Conservation (phyloP, 2,113 vertebrate species). For the Syngnathoides biaculeatus region DNA sequence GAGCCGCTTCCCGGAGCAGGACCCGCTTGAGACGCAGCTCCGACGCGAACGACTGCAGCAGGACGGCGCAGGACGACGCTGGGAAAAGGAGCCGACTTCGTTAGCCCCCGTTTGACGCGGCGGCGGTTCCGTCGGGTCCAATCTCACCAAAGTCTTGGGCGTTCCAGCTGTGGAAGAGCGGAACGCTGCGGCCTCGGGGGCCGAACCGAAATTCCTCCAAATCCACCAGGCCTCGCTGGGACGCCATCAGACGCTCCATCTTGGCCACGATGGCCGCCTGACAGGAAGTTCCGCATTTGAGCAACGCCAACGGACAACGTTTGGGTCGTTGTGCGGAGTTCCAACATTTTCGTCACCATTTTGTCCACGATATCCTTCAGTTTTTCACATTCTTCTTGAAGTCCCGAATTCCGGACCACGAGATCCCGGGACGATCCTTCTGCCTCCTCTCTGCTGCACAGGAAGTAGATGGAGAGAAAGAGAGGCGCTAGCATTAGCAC, state of each 20-base stretch:
- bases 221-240: conserved; percentile 80
- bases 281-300: not conserved
- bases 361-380: conserved; percentile 73
- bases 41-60: conserved; percentile 76
- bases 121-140: too few relatives aligned
- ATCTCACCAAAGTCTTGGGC: conserved; percentile 81
- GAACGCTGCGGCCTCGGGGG: conserved; percentile 50
- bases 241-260: conserved; percentile 83
- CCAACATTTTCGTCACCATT: conserved; percentile 72
- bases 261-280: conserved; percentile 69
- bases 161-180: conserved; percentile 85
- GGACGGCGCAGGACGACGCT: conserved; percentile 74
- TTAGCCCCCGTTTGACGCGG: not conserved
- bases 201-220: conserved; percentile 79
- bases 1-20: conserved; percentile 80
- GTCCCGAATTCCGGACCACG: conserved; percentile 40
- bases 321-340: not conserved
- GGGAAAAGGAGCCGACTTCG: conserved; percentile 6
- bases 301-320: not conserved
- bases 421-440: conserved; percentile 29
- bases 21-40: conserved; percentile 82
- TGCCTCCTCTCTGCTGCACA: conserved; percentile 1
- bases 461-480: not conserved
- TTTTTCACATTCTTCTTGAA: conserved; percentile 76
- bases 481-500: not conserved